phyloP scores from a whole-genome alignment of 1,140 invertebrate genomes.

The Temnothorax nylanderi region DNA sequence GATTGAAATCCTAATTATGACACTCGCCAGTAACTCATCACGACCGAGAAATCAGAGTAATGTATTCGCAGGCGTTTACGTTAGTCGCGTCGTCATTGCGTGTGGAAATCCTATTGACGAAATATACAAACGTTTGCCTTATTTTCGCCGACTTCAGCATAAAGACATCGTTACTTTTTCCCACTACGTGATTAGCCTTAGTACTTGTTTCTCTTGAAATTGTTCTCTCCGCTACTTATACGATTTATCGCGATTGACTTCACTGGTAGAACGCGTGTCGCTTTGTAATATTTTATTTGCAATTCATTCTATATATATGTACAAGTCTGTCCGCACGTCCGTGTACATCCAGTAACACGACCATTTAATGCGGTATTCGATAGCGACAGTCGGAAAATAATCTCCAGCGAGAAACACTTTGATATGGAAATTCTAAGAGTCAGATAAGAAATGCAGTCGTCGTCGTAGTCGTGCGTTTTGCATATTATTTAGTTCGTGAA shows the following conservation, averaged over 20 bases:
- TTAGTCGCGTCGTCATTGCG: constrained; percentile 22
- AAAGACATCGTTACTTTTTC: constrained; percentile 35
- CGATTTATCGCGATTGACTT: constrained; percentile 59
- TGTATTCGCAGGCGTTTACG: constrained; percentile 10
- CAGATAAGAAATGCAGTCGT: not conserved
- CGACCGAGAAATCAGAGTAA: constrained; percentile 31
- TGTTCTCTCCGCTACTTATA: constrained; percentile 54
- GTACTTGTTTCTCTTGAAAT: constrained; percentile 51
- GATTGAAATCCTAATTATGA: constrained; percentile 32
- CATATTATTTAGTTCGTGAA: not conserved
- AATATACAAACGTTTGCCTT: constrained; percentile 54
- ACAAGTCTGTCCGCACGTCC: constrained; percentile 31
- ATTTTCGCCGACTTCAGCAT: constrained; percentile 41
- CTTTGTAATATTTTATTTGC: constrained; percentile 55
- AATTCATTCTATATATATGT: constrained; percentile 60
- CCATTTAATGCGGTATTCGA: not conserved
- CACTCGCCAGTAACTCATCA: constrained; percentile 9
- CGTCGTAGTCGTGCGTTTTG: not conserved
- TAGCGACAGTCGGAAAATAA: constrained; percentile 26
- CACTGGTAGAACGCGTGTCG: constrained; percentile 46
- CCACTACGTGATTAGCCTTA: constrained; percentile 50
- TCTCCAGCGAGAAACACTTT: not conserved
- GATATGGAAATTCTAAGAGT: not conserved
- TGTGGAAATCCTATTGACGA: constrained; percentile 39
- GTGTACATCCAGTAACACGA: not conserved